Evolutionary conservation across 1,140 invertebrate species (phyloP).

Genomic region (Oreohelix idahoensis): DNA sequence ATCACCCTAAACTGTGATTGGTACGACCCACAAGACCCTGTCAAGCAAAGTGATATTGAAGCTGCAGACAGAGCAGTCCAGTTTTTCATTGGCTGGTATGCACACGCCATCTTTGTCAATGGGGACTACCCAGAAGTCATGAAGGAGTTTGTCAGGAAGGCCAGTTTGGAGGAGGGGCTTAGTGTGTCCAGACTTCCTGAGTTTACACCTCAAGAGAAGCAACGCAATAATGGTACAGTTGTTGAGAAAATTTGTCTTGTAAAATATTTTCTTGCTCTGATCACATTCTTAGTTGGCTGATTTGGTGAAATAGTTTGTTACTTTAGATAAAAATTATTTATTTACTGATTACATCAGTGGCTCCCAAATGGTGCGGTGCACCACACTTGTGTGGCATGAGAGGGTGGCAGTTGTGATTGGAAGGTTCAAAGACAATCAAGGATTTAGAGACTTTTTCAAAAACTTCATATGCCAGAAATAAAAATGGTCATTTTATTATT

Average conservation of each 20-base stretch:
- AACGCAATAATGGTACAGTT: slow-evolving; percentile 45
- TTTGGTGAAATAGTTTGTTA: background rate
- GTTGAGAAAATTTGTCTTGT: background rate
- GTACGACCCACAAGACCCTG: slow-evolving; percentile 53
- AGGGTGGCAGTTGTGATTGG: no score
- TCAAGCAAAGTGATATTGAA: slow-evolving; percentile 48
- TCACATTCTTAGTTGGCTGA: background rate
- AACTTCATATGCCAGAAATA: no score
- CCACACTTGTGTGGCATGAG: no score
- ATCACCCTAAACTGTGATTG: slow-evolving; percentile 54
- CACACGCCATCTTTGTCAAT: slow-evolving; percentile 64
- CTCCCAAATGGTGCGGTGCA: no score
- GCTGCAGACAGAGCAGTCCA: slow-evolving; percentile 57
- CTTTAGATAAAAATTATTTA: no score
- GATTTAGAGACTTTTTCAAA: no score
- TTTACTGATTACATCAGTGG: no score
- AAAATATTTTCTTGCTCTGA: no score
- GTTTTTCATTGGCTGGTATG: slow-evolving; percentile 67
- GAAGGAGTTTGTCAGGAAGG: slow-evolving; percentile 50
- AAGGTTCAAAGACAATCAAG: no score
- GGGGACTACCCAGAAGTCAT: slow-evolving; percentile 70
- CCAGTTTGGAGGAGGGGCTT: slow-evolving; percentile 48
- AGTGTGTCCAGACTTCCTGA: slow-evolving; percentile 56
- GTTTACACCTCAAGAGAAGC: slow-evolving; percentile 52
- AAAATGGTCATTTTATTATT: no score